Conservation (phyloP, 2,113 vertebrate genomes). For the Osmerus eperlanus region DNA sequence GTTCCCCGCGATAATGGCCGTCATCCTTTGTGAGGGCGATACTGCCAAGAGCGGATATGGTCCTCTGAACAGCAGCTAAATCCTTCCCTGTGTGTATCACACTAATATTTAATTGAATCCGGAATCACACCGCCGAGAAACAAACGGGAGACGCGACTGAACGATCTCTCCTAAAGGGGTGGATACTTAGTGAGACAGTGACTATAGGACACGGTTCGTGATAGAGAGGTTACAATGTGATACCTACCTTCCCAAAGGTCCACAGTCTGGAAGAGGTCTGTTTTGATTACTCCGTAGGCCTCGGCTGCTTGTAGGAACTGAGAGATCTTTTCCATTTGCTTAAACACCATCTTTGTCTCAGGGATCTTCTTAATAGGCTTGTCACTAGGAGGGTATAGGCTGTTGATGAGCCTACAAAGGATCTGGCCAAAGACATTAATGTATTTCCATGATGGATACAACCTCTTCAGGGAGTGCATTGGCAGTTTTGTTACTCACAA, state of each 20-base stretch:
- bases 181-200: no score
- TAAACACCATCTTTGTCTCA: constrained; percentile 77
- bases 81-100: constrained; percentile 73
- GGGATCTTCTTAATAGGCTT: constrained; percentile 79
- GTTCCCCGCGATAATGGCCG: constrained; percentile 77
- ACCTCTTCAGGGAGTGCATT: no score
- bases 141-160: background rate
- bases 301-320: constrained; percentile 80
- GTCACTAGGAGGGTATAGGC: constrained; percentile 73
- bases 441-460: background rate
- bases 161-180: no score
- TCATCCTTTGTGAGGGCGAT: constrained; percentile 78
- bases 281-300: constrained; percentile 75
- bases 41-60: constrained; percentile 82
- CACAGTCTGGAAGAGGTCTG: constrained; percentile 84
- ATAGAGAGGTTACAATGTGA: background rate
- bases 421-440: constrained; percentile 57
- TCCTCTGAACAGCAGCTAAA: constrained; percentile 84
- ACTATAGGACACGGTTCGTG: no score
- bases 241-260: constrained; percentile 83
- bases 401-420: constrained; percentile 82
- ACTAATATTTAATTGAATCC: constrained; percentile 2
- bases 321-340: constrained; percentile 87
- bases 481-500: no score
- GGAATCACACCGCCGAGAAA: background rate